These are phyloP conservation scores for Micromys minutus DNA, from an alignment of 2,113 vertebrate genomes.

Conservation along the genomic window DNA sequence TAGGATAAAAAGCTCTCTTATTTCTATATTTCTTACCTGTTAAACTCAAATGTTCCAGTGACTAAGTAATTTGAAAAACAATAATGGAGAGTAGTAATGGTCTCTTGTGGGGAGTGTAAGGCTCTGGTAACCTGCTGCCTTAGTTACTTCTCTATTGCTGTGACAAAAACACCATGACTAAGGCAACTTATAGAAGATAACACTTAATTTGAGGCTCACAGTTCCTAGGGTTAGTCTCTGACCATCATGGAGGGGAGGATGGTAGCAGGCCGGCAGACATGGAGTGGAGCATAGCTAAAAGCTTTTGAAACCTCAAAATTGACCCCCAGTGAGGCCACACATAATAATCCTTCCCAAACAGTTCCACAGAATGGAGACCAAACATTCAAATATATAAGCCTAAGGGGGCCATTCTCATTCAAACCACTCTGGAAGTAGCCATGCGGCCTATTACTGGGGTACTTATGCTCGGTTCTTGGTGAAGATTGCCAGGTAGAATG, in stretches of 20 bases:
- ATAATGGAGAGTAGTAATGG: neutral
- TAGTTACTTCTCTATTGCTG: neutral
- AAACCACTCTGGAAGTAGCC: neutral
- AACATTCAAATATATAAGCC: neutral
- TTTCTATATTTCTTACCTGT: constrained; percentile 49
- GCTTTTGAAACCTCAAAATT: neutral
- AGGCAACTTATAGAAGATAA: neutral
- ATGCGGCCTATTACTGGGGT: neutral
- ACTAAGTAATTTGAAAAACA: constrained; percentile 14
- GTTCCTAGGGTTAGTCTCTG: neutral
- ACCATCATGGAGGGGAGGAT: neutral
- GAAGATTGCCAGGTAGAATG: neutral
- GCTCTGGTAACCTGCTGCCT: neutral
- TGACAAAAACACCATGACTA: neutral
- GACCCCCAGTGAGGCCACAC: neutral
- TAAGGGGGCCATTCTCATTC: neutral
- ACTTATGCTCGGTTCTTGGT: neutral
- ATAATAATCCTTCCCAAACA: neutral
- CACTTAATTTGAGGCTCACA: neutral
- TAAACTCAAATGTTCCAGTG: neutral
- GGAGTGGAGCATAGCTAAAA: neutral
- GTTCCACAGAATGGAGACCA: neutral
- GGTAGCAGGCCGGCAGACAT: neutral
- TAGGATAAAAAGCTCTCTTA: neutral
- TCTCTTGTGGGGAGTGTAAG: neutral